Evolutionary conservation across 2,113 vertebrate species (phyloP), one percentile per base, ranked within the genome.

Genomic region (Dipodomys merriami): DNA sequence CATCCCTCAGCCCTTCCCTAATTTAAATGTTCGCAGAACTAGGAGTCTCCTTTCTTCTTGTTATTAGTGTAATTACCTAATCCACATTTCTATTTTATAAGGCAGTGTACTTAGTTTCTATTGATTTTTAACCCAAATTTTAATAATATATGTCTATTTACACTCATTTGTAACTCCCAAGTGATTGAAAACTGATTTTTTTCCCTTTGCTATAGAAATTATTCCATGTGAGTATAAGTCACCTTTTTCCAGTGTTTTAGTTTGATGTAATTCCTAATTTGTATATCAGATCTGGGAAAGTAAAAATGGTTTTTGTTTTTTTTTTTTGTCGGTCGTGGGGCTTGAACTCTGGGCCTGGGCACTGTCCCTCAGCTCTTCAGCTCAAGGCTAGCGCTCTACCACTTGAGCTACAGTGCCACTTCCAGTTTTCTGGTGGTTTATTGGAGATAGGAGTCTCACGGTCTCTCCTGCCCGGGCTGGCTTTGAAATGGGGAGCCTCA

Each of bases 161-260:
- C 77, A 39, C 78, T 95, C 92, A 88, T 86, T 83, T 83, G 69
- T 96, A 97, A 96, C 76, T 89, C 86, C 64, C 53, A 9, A 80
- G 77, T 94, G 92, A 92, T 91, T 96, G 95, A 79, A 95, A 46
- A 90, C 67, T 93, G 95, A 95, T 95, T 85, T 90, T 73, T 90
- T 82, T 79, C 80, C 71, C 29, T 86, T 57, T 57, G 53, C 53
- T 93, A 95, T 64, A 22, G 18, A 57, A 83, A 80, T 96, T 89
- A 93, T 88, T 97, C 80, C 82, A 0, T 94, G 93, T 80, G 16
- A 93, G 23, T 3, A 35, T 53, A n/a, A n/a, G 88, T 25, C 22
- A 69, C 69, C 25, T 84, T 91, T 76, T 74, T 46, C 44, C 49
- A 68, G 35, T n/a, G 1, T 4, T 3, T 93, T 60, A 67, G 60